These are phyloP conservation scores for Poeciliopsis turneri DNA, from an alignment of 2,797 vertebrate species.

Conservation along the genomic window DNA sequence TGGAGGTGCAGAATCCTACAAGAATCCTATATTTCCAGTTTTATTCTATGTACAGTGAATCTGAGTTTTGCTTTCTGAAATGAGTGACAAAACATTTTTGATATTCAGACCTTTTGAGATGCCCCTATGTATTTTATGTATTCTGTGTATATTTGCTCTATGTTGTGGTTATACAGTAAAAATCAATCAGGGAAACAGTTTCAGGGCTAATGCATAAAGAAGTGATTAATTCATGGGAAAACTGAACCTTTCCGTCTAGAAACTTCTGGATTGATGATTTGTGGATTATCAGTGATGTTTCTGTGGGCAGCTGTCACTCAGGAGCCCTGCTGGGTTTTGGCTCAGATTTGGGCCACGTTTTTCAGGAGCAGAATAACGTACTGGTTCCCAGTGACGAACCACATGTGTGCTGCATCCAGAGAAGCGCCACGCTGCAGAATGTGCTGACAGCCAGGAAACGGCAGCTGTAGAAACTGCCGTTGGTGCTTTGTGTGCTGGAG, in stretches of 20 bases:
- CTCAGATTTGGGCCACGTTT: neutral
- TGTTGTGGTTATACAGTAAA: neutral
- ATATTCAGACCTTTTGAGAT: neutral
- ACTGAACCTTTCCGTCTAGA: neutral
- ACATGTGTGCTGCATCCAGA: constrained; percentile 69
- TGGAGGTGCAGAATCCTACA: too few relatives aligned
- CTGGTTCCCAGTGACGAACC: constrained; percentile 19
- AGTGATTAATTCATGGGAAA: neutral
- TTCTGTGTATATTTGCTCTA: neutral
- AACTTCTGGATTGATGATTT: neutral
- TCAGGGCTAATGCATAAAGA: neutral
- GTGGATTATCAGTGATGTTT: neutral
- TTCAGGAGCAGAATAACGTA: constrained; percentile 22
- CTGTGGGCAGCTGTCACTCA: neutral
- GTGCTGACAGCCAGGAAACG: constrained; percentile 69
- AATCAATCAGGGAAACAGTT: too few relatives aligned
- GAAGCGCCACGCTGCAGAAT: constrained; percentile 66
- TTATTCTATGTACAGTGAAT: neutral
- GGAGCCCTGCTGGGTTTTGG: neutral
- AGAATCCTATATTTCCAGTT: too few relatives aligned
- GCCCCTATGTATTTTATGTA: neutral
- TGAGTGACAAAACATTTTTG: neutral
- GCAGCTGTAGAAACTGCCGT: constrained; percentile 44
- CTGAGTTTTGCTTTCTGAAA: neutral
- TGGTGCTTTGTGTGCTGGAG: constrained; percentile 60